These are phyloP conservation scores for Gryllus bimaculatus DNA, from an alignment of 1,140 invertebrate species.

Conservation along the genomic window DNA sequence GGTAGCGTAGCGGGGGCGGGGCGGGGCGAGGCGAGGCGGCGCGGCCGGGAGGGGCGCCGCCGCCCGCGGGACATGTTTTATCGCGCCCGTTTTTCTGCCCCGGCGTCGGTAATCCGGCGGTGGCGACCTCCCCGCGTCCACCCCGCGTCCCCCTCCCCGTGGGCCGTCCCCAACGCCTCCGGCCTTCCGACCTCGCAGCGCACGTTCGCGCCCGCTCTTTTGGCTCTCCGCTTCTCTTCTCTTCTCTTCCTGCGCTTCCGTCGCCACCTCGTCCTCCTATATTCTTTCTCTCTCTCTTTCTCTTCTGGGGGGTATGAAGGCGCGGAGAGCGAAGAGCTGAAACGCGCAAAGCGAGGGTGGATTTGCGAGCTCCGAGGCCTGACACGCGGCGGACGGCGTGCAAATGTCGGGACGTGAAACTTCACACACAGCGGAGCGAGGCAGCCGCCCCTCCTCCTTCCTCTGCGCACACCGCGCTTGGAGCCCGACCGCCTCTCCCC, in stretches of 20 bases:
- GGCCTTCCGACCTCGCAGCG: not conserved
- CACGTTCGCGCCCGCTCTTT: not conserved
- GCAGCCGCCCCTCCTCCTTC: no score
- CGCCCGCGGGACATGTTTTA: constrained; percentile 2
- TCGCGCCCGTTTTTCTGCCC: constrained; percentile 2
- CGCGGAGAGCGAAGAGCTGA: no score
- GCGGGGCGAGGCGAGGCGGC: no score
- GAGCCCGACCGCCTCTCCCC: no score
- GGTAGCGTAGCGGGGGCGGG: not conserved
- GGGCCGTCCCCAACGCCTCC: not conserved
- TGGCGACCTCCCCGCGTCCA: not conserved
- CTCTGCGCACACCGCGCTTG: no score
- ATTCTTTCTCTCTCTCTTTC: not conserved
- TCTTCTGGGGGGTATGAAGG: no score
- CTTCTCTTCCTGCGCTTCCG: not conserved
- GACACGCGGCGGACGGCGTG: no score
- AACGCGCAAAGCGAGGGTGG: no score
- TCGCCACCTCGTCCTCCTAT: not conserved
- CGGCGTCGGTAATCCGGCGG: not conserved
- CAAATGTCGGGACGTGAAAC: no score
- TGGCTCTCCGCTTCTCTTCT: not conserved
- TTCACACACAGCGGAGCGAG: no score
- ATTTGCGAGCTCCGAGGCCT: no score
- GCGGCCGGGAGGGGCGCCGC: not conserved
- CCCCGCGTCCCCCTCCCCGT: no score